Evolutionary conservation across 2,113 vertebrate genomes (phyloP), one percentile per base, ranked within the genome.

Genomic region (Toxostoma redivivum): DNA sequence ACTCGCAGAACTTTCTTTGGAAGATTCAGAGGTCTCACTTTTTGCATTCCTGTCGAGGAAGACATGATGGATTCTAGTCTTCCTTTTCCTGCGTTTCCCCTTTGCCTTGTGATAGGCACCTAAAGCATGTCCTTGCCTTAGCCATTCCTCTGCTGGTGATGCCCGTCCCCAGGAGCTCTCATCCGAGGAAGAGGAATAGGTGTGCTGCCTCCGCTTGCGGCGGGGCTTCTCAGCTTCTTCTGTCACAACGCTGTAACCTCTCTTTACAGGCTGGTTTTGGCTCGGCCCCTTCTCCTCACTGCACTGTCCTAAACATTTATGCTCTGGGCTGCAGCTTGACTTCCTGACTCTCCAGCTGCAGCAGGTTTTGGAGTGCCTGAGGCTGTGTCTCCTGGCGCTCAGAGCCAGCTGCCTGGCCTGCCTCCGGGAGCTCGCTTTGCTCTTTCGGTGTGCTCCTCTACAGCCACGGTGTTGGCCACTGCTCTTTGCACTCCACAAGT

Each of bases 211-310:
- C 23, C 97, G 95, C 73, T 98, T 98, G 80, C n/a, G 70, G 77
- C 92, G 84, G 5, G 60, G 81, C 67, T 94, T 96, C 62, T 98
- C 98, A 6, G 92, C 60, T 24, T 98, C 97, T 19, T 94, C 96
- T 25, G 61, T 92, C 78, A 97, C 57, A 77, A 97, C 87, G 3
- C 56, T 96, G 70, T 88, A 98, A 38, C 95, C 96, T 95, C 98
- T 98, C 92, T 98, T 99, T 24, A 97, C 16, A 24, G 97, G 94
- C 51, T 92, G 98, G 62, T 82, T 97, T 54, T 97, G 97, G 70
- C 67, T 90, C 0, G 2, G 28, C 40, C 35, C 88, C 82, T 96
- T 97, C 67, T 89, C 69, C 42, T 94, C 88, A 8, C 80, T 95
- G 79, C 81, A 94, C 35, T 72, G 81, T 73, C 90, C 87, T 31